Conservation (phyloP, 1,140 invertebrate genomes). For the Dreissena rostriformis region DNA sequence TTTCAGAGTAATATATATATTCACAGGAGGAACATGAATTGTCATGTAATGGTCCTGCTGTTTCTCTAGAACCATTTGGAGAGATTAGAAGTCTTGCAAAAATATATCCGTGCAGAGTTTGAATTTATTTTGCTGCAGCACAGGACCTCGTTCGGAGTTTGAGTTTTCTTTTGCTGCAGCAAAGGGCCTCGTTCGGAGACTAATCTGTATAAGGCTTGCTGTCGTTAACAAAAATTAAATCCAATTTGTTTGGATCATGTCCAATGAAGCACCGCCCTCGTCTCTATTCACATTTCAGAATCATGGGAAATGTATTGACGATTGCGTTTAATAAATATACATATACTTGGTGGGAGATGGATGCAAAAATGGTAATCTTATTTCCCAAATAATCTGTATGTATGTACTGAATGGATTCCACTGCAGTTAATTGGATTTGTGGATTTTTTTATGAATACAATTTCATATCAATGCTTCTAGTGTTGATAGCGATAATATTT, state of each 20-base stretch:
- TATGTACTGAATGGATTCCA: background rate
- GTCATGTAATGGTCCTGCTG: no score
- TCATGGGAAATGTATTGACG: constrained; percentile 27
- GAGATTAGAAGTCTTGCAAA: no score
- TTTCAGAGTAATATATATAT: no score
- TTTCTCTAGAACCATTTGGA: no score
- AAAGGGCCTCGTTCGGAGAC: background rate
- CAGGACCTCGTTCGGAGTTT: no score
- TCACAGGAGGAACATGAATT: no score
- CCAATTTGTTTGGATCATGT: constrained; percentile 11
- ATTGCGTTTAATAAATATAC: background rate
- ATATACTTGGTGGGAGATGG: background rate
- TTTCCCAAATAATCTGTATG: background rate
- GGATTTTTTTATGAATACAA: background rate
- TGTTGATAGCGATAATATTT: no score
- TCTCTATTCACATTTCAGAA: background rate
- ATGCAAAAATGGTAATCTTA: constrained; percentile 3
- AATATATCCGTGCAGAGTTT: no score
- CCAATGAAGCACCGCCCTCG: no score
- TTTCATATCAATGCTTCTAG: no score
- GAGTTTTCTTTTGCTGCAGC: no score
- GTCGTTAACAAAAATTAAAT: constrained; percentile 9
- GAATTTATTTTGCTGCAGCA: no score
- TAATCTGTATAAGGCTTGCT: constrained; percentile 8
- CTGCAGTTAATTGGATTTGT: constrained; percentile 1